A percentile compares a stretch with the other conserved stretches of the same genome.
These are phyloP conservation scores for Apocrypta bakeri DNA, from an alignment of 1,140 invertebrate genomes.

Conservation along the genomic window DNA sequence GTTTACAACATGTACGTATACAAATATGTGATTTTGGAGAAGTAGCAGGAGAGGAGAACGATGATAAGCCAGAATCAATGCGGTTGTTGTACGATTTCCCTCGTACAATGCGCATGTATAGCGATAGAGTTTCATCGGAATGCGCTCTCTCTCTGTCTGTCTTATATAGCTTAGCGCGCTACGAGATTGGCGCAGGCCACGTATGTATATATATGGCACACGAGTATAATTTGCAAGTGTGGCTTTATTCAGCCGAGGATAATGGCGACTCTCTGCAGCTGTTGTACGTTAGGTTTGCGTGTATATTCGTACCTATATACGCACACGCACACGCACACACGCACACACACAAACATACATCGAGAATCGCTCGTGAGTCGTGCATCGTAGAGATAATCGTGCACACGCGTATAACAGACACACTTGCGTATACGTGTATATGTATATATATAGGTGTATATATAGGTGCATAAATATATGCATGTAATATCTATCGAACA, in stretches of 20 bases:
- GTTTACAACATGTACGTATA: too few relatives aligned
- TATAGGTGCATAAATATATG: too few relatives aligned
- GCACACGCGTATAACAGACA: neutral
- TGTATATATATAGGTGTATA: too few relatives aligned
- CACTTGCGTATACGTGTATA: too few relatives aligned
- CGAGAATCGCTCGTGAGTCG: too few relatives aligned
- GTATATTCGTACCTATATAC: neutral
- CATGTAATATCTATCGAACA: neutral
- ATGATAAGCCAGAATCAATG: too few relatives aligned
- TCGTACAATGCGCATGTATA: neutral
- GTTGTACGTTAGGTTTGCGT: neutral
- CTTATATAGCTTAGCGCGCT: neutral
- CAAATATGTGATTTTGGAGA: too few relatives aligned
- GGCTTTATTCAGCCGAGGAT: constrained; percentile 1
- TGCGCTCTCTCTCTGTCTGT: neutral
- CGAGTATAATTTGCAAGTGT: neutral
- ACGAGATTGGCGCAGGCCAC: neutral
- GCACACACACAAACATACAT: too few relatives aligned
- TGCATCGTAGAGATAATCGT: too few relatives aligned
- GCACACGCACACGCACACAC: neutral
- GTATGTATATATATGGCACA: neutral
- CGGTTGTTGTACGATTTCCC: too few relatives aligned
- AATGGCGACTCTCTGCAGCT: neutral
- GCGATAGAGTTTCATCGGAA: neutral
- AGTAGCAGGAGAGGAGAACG: too few relatives aligned